A percentile compares a stretch with the other conserved stretches of the same genome.
Conservation (phyloP, 2,888 invertebrate species). For the Lycia hirtaria region DNA sequence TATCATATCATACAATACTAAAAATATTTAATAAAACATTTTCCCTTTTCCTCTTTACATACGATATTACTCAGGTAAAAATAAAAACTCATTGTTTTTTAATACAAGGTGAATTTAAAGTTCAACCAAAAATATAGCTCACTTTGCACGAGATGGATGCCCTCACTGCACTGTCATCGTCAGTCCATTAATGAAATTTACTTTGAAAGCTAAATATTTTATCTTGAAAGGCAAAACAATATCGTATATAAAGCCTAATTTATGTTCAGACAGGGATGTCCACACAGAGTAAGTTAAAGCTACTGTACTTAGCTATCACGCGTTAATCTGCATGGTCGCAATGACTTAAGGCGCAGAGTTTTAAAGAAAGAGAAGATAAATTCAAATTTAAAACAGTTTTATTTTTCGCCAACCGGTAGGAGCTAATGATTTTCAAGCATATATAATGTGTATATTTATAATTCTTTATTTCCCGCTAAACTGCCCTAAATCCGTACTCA, state of each 20-base stretch:
- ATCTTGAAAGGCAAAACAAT: conserved; percentile 61
- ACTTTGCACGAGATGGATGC: conserved; percentile 23
- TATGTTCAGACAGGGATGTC: conserved; percentile 61
- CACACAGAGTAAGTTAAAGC: conserved; percentile 57
- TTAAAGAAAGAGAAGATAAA: no score
- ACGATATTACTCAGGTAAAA: not conserved
- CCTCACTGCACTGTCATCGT: conserved; percentile 39
- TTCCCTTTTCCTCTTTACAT: no score
- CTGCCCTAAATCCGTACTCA: no score
- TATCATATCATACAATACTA: no score
- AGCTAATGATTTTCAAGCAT: no score
- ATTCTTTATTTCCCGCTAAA: no score
- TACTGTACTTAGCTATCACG: conserved; percentile 49
- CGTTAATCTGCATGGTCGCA: conserved; percentile 64
- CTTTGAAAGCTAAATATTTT: conserved; percentile 57
- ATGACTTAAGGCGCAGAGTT: no score
- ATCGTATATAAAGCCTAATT: conserved; percentile 69
- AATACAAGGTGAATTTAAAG: conserved; percentile 16
- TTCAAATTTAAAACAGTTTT: no score
- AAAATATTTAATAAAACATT: no score
- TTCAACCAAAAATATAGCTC: conserved; percentile 21
- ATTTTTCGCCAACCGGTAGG: no score
- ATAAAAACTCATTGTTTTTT: conserved; percentile 1
- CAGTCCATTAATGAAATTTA: conserved; percentile 49
- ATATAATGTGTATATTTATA: no score